These are phyloP conservation scores for Microcebus lehilahytsara DNA, from an alignment of 2,113 vertebrate species.

Conservation along the genomic window DNA sequence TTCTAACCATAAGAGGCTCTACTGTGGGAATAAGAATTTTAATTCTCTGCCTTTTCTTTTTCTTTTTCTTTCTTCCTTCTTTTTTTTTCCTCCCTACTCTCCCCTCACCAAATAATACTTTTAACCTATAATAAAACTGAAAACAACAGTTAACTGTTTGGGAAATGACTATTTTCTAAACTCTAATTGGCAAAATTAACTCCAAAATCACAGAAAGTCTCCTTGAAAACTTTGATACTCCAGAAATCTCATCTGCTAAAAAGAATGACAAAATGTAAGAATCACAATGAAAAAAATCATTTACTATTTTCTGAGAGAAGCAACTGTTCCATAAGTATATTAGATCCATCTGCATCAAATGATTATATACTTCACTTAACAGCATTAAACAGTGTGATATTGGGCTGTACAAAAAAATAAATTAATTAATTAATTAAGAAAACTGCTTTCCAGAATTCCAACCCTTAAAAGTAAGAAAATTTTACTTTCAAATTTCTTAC, in stretches of 20 bases:
- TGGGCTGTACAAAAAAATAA: not conserved
- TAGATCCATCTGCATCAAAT: not conserved
- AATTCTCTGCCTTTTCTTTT: not conserved
- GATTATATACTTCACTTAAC: not conserved
- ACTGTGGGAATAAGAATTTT: not conserved
- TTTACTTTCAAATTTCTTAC: constrained; percentile 72
- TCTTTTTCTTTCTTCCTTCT: not conserved
- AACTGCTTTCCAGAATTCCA: not conserved
- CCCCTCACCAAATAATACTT: not conserved
- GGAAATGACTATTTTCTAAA: constrained; percentile 44
- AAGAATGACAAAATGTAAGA: constrained; percentile 8
- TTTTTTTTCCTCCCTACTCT: not conserved
- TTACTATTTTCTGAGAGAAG: constrained; percentile 18
- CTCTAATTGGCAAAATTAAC: not conserved
- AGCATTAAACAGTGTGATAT: constrained; percentile 11
- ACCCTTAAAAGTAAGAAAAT: constrained; percentile 12
- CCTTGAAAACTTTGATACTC: not conserved
- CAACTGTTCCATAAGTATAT: not conserved
- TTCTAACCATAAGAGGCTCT: not conserved
- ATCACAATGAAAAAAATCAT: not conserved
- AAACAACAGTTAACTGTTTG: not conserved
- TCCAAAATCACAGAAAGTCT: not conserved
- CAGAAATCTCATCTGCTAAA: not conserved
- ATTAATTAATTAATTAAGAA: not conserved
- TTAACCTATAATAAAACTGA: not conserved